Base-by-base conservation (phyloP, 2,888 invertebrate genomes). In the Stenoptilia bipunctidactyla region DNA sequence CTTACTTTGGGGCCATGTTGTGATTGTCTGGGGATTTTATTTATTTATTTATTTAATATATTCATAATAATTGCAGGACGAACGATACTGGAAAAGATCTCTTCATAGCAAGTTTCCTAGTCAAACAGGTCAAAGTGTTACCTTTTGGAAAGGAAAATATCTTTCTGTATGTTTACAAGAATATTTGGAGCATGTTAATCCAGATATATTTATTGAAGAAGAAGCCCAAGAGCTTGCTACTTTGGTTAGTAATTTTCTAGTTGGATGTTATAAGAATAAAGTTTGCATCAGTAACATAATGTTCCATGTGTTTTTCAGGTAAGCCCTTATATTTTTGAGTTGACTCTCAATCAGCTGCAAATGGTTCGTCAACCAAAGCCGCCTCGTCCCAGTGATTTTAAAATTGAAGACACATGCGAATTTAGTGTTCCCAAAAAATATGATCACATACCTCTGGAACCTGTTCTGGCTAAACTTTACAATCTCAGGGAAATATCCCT, bases 61-160 rank as follows among this genome's bases (percentile, higher is more conserved):
- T n/a, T n/a, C n/a, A n/a, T n/a, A n/a, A n/a, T n/a, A n/a, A 20
- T 20, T 20, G 49, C 54, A 84, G 70, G 82, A 88, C 47, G 89
- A 90, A 53, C 82, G 86, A 59, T 90, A 89, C 61, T 90, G 90
- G 90, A 72, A 87, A 55, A 75, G 89, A 39, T 76, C 82, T 9
- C 82, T 79, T 39, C 60, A 60, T 35, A 60, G 56, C 1, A 74
- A 71, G 47, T 84, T 76, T 46, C 75, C 82, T 1, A 53, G 66
- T 0, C 63, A 60, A 27, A 48, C 56, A 41, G 76, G 75, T 43
- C 43, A 76, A 12, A 72, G 69, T 1, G 61, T 88, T 20, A 65
- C 74, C 38, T 89, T 85, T 64, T 90, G 90, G 90, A 80, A 89
- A 61, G 84, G 88, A 10, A 79, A 86, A 50, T 88, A 73, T 58